Conservation (phyloP, 2,113 vertebrate species). For the Pterocles burchelli region DNA sequence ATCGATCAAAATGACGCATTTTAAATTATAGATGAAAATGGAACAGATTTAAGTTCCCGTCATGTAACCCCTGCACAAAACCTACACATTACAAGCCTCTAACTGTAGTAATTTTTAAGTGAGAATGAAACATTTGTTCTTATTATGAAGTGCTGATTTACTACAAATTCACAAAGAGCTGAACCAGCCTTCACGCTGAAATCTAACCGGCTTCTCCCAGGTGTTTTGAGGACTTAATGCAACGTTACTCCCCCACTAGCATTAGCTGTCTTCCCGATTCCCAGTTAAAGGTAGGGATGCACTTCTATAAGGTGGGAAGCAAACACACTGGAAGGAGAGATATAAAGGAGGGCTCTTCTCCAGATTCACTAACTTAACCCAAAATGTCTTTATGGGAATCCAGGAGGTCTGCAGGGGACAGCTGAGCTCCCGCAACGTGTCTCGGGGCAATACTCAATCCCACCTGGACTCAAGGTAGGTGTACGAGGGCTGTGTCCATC, state of each 20-base stretch:
- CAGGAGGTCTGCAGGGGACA: neutral
- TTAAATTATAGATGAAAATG: slow-evolving; percentile 69
- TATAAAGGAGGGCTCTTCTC: neutral
- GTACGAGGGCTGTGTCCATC: rapidly evolving
- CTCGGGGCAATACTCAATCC: neutral
- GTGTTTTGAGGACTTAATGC: neutral
- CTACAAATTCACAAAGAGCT: slow-evolving; percentile 48
- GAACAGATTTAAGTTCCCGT: slow-evolving; percentile 30
- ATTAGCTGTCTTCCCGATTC: rapidly evolving
- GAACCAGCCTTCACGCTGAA: neutral
- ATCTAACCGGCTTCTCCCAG: neutral
- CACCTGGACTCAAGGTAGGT: neutral
- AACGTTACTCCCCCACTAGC: neutral
- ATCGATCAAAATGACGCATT: slow-evolving; percentile 67
- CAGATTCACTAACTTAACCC: too few species aligned
- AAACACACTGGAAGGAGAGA: neutral
- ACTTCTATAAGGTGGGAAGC: neutral
- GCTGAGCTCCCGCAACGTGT: neutral
- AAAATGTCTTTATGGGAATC: neutral
- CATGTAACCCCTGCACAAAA: slow-evolving; percentile 39
- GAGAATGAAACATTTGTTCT: slow-evolving; percentile 61
- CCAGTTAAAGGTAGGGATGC: neutral
- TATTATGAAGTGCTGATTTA: slow-evolving; percentile 58
- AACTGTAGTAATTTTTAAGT: slow-evolving; percentile 31
- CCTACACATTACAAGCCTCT: slow-evolving; percentile 30